phyloP scores from a whole-genome alignment of 2,113 vertebrate species.

The Lepus americanus region DNA sequence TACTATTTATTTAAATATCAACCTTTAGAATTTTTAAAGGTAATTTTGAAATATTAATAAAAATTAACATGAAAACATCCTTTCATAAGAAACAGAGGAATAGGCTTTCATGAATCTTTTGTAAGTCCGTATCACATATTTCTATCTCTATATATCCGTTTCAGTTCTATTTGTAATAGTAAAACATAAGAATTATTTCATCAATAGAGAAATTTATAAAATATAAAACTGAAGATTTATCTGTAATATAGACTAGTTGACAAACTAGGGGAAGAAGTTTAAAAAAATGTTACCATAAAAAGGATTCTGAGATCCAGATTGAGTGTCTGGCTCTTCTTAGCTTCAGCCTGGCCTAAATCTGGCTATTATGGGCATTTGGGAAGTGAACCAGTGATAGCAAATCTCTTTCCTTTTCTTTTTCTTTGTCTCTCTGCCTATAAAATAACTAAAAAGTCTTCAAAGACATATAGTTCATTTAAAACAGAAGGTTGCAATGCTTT shows the following conservation, averaged over 20 bases:
- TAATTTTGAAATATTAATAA: background rate
- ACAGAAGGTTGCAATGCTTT: background rate
- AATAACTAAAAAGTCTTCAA: background rate
- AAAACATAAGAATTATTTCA: background rate
- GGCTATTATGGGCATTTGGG: too few relatives aligned
- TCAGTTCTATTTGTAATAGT: constrained; percentile 5
- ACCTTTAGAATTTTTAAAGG: background rate
- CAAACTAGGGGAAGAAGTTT: background rate
- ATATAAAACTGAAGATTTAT: background rate
- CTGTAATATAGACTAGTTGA: background rate
- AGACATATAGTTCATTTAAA: background rate
- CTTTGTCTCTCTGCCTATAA: too few relatives aligned
- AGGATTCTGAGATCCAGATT: too few relatives aligned
- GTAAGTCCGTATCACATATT: background rate
- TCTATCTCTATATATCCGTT: background rate
- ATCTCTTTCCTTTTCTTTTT: too few relatives aligned
- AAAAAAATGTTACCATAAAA: background rate
- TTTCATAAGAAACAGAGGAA: background rate
- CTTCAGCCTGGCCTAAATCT: too few relatives aligned
- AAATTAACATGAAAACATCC: background rate
- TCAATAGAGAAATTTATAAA: background rate
- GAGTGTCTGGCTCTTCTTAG: too few relatives aligned
- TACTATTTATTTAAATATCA: background rate
- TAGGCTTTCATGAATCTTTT: background rate
- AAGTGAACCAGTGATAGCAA: too few relatives aligned